phyloP scores from a whole-genome alignment of 2,888 invertebrate genomes.

The Penaeus monodon region DNA sequence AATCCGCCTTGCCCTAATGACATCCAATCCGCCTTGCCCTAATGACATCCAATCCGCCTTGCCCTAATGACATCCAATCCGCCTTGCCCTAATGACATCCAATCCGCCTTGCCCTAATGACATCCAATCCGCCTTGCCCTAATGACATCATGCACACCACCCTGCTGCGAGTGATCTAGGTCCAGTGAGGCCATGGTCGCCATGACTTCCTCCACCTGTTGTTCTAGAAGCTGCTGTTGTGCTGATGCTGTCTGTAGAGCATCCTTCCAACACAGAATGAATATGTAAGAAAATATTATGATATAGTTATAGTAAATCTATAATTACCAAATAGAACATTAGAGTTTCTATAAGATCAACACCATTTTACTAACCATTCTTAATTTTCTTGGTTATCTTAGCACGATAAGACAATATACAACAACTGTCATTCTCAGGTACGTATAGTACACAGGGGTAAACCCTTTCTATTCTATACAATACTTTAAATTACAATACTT shows the following conservation, averaged over 20 bases:
- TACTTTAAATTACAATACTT: no score
- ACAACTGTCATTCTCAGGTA: no score
- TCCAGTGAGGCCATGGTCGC: conserved; percentile 73
- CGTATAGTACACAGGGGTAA: no score
- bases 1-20: no score
- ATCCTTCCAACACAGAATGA: conserved; percentile 71
- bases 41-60: no score
- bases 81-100: conserved; percentile 67
- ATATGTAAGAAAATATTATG: not conserved
- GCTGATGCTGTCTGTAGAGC: conserved; percentile 75
- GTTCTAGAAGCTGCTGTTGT: conserved; percentile 74
- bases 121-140: conserved; percentile 66
- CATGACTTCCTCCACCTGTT: conserved; percentile 74
- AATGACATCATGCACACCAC: conserved; percentile 66
- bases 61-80: not conserved
- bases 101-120: conserved; percentile 66
- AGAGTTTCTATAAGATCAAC: no score
- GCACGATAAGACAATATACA: no score
- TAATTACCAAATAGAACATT: no score
- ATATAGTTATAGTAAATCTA: no score
- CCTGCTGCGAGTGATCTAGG: conserved; percentile 69
- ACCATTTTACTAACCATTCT: no score
- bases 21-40: conserved; percentile 66
- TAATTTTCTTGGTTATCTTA: no score
- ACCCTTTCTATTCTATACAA: no score